Base-by-base conservation (phyloP, 2,888 invertebrate species). In the Stramonita haemastoma region DNA sequence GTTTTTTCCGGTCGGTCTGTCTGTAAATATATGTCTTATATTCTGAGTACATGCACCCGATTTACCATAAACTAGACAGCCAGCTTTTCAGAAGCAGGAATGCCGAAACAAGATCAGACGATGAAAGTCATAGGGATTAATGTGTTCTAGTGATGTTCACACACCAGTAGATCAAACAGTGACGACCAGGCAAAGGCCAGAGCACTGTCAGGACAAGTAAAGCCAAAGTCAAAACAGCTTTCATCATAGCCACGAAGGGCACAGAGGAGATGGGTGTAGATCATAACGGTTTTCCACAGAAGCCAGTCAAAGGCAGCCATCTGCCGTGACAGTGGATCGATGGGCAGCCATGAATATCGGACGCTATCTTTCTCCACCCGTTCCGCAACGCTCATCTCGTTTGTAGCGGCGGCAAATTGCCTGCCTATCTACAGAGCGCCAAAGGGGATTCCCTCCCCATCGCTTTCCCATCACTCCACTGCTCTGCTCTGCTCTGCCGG, bases 331-430 rank as follows among this genome's bases (percentile, higher is more conserved):
- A 13, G 2, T 11, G 46, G 34, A 83, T 83, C 13, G 46, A 83
- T 46, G 83, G 46, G 46, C 46, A n/a, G 83, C 26, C 83, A 46
- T 83, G 83, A 83, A 83, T 83, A 11, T 46, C 83, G 46, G 83
- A 79, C 17, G 36, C 26, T 46, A 26, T 11, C 83, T 26, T 13
- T 83, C n/a, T 46, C 83, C 46, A 13, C 8, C 26, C 36, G 83
- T 26, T 19, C 46, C 36, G 83, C 83, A 22, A 46, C 19, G 83
- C 83, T 22, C 32, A 4, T 26, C 26, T 29, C 11, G 32, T 19
- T 13, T 26, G n/a, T 36, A 0, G 17, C 85, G 15, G 56, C 57
- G 29, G 85, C 26, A 57, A 57, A 57, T 85, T 85, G 85, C 85
- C 57, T 85, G 57, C 46, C 56, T 57, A 57, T 57, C 85, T 46